Evolutionary conservation across 2,888 invertebrate species (phyloP), one percentile per base, ranked within the genome.

Genomic region (Coremacera marginata): DNA sequence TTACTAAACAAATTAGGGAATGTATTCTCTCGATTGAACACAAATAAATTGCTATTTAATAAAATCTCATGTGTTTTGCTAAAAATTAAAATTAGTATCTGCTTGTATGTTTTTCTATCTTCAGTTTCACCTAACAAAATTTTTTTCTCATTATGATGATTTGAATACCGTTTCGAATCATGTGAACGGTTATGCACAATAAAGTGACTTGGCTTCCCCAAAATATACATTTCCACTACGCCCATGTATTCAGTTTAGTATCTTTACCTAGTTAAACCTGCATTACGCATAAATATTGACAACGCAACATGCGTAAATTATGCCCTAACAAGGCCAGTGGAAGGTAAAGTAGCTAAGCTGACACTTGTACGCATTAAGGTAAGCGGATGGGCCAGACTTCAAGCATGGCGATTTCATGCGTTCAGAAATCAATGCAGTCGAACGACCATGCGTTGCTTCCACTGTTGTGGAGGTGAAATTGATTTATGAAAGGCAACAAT

Each of bases 251-350:
- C 63, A n/a, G 37, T 37, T 14, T 44, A 11, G 44, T 44, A 44
- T 7, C 44, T 11, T 44, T 44, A 14, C 44, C 60, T 60, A 5
- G 49, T 51, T 27, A 31, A 62, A 8, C 62, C 49, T 63, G 27
- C 63, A 49, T 25, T 37, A 62, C 72, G 49, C 63, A 63, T 51
- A 73, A 31, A 49, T 31, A 62, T 63, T 49, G 34, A 4, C 31
- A 25, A 14, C 49, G n/a, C 62, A 63, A 62, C 62, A 55, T 73
- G 62, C 72, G 62, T 73, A 62, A 73, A 60, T 71, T 71, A 71
- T 60, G 25, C 16, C 57, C 57, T 25, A 25, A 51, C 68, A 49
- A 27, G 22, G 14, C 25, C 68, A 27, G 27, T 0, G 9, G 16
- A 44, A 7, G 68, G 25, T 14, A 8, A 22, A 25, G 51, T 25